These are phyloP conservation scores for Nasonia vitripennis DNA, from an alignment of 1,140 invertebrate genomes.

Conservation along the genomic window DNA sequence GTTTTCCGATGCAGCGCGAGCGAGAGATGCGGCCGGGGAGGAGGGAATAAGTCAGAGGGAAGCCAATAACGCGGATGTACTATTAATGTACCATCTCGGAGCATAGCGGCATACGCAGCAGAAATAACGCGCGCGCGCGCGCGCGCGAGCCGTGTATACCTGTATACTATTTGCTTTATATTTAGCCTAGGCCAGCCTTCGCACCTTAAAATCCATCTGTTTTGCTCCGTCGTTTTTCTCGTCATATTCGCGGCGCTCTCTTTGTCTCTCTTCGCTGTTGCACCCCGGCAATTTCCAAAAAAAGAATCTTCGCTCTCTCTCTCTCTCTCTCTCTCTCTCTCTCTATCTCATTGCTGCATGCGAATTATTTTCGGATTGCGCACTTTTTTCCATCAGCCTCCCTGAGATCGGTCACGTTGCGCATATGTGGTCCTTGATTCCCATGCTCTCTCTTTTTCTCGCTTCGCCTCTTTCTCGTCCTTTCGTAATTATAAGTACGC, in stretches of 20 bases:
- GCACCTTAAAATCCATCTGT: constrained; percentile 50
- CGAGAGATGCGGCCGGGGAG: neutral
- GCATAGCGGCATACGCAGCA: constrained; percentile 51
- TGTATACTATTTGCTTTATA: constrained; percentile 69
- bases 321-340: too few relatives aligned
- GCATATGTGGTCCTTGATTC: constrained; percentile 22
- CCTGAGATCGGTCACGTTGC: neutral
- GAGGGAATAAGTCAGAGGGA: neutral
- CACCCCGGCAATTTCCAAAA: neutral
- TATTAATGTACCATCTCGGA: constrained; percentile 16
- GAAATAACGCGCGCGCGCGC: constrained; percentile 59
- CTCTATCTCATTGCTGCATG: too few relatives aligned
- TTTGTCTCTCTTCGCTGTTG: too few relatives aligned
- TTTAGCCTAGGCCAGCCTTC: constrained; percentile 72
- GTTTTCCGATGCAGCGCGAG: neutral
- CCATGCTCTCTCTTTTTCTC: constrained; percentile 24
- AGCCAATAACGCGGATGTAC: constrained; percentile 30
- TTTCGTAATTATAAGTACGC: neutral
- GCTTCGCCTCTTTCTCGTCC: neutral
- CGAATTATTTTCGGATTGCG: too few relatives aligned
- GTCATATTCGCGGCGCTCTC: neutral
- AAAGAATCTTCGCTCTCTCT: neutral
- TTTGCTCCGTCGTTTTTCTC: neutral
- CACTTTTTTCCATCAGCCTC: too few relatives aligned
- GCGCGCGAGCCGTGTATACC: constrained; percentile 58